These are phyloP conservation scores for Fulica atra DNA, from an alignment of 2,113 vertebrate genomes.

Conservation along the genomic window DNA sequence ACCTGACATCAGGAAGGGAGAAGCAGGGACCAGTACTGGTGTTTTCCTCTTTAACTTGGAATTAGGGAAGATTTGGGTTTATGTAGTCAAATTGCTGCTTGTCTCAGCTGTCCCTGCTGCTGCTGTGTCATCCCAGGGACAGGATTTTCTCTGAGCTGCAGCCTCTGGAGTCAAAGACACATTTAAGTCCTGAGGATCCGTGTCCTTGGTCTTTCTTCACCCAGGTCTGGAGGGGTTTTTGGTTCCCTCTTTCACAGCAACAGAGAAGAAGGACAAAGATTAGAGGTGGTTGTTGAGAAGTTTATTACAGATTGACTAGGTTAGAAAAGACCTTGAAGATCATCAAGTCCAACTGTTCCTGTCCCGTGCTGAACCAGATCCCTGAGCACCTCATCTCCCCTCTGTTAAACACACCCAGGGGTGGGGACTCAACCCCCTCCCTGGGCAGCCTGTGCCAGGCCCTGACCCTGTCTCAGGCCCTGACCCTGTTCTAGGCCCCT, in stretches of 20 bases:
- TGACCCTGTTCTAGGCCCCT: too few species aligned
- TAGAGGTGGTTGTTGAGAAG: background rate
- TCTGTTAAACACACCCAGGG: too few species aligned
- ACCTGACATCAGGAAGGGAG: background rate
- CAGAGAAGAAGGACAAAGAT: background rate
- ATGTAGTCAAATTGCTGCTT: background rate
- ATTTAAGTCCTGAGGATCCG: background rate
- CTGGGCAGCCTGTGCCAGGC: too few species aligned
- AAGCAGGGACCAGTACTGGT: fast-evolving
- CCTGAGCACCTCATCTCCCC: too few species aligned
- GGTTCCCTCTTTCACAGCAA: background rate
- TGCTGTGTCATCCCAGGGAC: background rate
- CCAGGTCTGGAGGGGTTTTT: background rate
- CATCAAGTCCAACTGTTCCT: too few species aligned
- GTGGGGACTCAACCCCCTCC: too few species aligned
- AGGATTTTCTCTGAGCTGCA: background rate
- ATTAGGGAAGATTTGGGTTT: background rate
- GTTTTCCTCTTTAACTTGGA: background rate
- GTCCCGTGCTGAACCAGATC: too few species aligned
- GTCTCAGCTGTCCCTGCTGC: background rate
- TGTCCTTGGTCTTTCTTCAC: background rate
- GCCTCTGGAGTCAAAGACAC: background rate
- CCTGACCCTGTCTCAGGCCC: too few species aligned
- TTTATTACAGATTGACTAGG: background rate
- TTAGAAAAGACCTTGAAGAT: too few species aligned